These are phyloP conservation scores for Oreotragus oreotragus DNA, from an alignment of 2,113 vertebrate genomes.

Conservation along the genomic window DNA sequence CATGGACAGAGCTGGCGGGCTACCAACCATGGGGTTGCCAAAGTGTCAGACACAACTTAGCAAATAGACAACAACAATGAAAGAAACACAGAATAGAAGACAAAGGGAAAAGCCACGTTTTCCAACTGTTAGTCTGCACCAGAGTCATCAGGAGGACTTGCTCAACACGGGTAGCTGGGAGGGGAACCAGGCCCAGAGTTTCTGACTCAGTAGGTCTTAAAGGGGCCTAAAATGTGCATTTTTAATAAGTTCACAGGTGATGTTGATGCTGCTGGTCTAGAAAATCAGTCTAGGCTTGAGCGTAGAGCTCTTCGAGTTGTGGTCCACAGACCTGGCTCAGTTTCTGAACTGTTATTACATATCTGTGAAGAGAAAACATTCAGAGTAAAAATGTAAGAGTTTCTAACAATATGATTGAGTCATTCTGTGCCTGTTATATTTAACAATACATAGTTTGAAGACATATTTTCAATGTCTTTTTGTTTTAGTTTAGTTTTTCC, in stretches of 20 bases:
- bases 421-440: not conserved
- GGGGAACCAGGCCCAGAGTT: not conserved
- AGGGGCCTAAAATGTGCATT: not conserved
- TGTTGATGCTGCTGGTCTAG: not conserved
- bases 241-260: not conserved
- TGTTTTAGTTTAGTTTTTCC: not conserved
- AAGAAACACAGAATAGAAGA: not conserved
- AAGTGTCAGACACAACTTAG: not conserved
- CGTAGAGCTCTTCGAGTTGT: not conserved
- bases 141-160: not conserved
- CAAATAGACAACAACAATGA: not conserved
- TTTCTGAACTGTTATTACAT: not conserved
- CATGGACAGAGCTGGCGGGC: not conserved
- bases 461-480: not conserved
- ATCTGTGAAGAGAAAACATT: not conserved
- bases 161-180: not conserved
- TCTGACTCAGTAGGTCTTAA: not conserved
- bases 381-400: not conserved
- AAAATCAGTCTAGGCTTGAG: not conserved
- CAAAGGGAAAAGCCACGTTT: not conserved
- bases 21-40: accelerated
- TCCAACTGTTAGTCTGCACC: not conserved
- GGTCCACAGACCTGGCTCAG: not conserved
- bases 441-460: not conserved
- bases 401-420: not conserved